Percentiles rank a stretch among this genome's conserved stretches.
These are phyloP conservation scores for Trichogramma pretiosum DNA, from an alignment of 1,140 invertebrate species.

Conservation along the genomic window DNA sequence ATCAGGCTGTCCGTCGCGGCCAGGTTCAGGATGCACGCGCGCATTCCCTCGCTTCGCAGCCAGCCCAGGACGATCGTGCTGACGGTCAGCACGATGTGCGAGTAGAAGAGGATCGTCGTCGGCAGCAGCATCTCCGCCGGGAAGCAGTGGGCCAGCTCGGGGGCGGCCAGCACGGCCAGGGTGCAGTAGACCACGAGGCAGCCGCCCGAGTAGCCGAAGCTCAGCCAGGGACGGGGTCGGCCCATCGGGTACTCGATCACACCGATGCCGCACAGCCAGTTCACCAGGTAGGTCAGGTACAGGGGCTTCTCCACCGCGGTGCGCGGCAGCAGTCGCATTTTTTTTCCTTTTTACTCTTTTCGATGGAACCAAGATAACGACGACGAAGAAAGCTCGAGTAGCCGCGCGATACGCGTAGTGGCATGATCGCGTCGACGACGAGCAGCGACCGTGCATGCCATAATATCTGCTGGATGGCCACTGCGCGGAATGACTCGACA, in stretches of 20 bases:
- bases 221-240: not conserved
- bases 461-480: too few relatives aligned
- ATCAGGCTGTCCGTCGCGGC: constrained; percentile 8
- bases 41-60: constrained; percentile 13
- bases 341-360: too few relatives aligned
- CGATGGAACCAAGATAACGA: not conserved
- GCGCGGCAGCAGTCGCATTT: too few relatives aligned
- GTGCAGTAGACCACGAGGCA: not conserved
- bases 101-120: constrained; percentile 3
- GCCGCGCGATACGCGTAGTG: too few relatives aligned
- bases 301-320: too few relatives aligned
- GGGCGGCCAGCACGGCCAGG: not conserved
- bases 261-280: constrained; percentile 10
- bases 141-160: not conserved
- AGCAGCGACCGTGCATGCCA: not conserved
- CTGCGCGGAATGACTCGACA: too few relatives aligned
- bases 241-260: constrained; percentile 11
- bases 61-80: constrained; percentile 11
- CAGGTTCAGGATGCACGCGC: constrained; percentile 1
- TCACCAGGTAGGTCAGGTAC: not conserved
- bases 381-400: not conserved
- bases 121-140: not conserved
- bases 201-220: constrained; percentile 1
- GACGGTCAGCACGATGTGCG: constrained; percentile 14
- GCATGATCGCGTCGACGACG: not conserved